Percentiles rank a stretch among this genome's conserved stretches.
These are phyloP conservation scores for Aplodontia rufa DNA, from an alignment of 2,113 vertebrate genomes.

Conservation along the genomic window DNA sequence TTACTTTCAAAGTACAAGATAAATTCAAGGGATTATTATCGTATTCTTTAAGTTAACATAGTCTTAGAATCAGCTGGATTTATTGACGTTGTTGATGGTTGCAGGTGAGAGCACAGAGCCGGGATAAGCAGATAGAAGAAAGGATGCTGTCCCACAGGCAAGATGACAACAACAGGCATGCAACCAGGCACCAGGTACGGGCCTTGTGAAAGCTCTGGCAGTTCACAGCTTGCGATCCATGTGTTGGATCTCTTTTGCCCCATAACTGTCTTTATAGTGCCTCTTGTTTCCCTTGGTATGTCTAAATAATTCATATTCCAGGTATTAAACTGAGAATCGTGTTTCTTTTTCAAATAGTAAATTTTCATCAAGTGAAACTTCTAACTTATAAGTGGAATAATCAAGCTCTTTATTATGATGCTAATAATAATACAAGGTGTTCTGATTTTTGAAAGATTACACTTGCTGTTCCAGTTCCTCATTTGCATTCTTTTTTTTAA, in stretches of 20 bases:
- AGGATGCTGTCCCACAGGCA: constrained; percentile 92
- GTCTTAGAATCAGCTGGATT: constrained; percentile 71
- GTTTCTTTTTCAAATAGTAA: constrained; percentile 35
- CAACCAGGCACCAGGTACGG: constrained; percentile 96
- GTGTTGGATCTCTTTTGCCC: constrained; percentile 16
- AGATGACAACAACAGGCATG: constrained; percentile 96
- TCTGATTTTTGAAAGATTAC: background rate
- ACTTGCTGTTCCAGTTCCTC: background rate
- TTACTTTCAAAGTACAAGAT: constrained; percentile 4
- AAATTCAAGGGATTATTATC: background rate
- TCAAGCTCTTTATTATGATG: background rate
- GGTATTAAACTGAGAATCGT: constrained; percentile 6
- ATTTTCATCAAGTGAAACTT: constrained; percentile 18
- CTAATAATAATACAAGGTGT: background rate
- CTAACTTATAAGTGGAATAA: background rate
- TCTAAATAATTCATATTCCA: background rate
- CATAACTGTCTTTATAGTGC: background rate
- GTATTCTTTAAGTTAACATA: constrained; percentile 52
- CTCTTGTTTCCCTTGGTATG: constrained; percentile 25
- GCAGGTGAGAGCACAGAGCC: constrained; percentile 96
- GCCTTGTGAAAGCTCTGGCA: constrained; percentile 70
- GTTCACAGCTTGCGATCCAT: constrained; percentile 44
- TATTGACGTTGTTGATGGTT: constrained; percentile 80
- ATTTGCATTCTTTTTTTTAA: background rate
- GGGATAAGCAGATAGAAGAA: constrained; percentile 98